Evolutionary conservation across 2,797 vertebrate species (phyloP).

Genomic region (Hemitrygon akajei): DNA sequence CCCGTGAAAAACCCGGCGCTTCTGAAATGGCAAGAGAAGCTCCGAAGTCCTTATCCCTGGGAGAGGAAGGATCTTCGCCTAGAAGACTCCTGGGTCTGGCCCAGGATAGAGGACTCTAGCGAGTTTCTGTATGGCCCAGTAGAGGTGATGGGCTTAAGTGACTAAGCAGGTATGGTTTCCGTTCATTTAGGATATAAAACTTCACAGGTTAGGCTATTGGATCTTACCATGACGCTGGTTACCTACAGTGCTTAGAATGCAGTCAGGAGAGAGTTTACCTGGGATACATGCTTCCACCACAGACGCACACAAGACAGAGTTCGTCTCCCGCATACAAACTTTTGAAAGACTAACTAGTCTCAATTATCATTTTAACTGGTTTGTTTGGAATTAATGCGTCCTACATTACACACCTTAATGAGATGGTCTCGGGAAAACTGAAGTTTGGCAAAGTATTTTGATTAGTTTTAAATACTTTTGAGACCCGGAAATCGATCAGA

Average conservation of each 20-base stretch:
- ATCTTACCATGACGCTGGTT: too few species aligned
- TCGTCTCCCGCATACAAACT: not conserved
- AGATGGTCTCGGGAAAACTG: not conserved
- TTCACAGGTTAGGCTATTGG: too few species aligned
- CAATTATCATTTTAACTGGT: not conserved
- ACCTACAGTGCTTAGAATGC: not conserved
- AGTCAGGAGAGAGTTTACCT: not conserved
- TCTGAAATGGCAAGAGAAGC: too few species aligned
- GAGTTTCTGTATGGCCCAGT: too few species aligned
- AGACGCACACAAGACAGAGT: not conserved
- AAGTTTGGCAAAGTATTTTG: not conserved
- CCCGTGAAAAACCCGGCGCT: too few species aligned
- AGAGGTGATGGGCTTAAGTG: too few species aligned
- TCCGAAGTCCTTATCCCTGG: too few species aligned
- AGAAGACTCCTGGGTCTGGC: too few species aligned
- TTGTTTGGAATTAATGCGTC: not conserved
- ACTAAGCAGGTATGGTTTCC: not conserved
- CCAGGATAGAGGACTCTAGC: too few species aligned
- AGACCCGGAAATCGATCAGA: not conserved
- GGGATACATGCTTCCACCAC: not conserved
- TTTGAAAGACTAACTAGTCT: not conserved
- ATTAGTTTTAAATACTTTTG: too few species aligned
- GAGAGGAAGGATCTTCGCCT: too few species aligned
- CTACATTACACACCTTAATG: not conserved
- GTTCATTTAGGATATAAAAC: not conserved